Evolutionary conservation across 2,797 vertebrate species (phyloP), one percentile per base, ranked within the genome.

Genomic region (Microctenopoma steveboyesi): DNA sequence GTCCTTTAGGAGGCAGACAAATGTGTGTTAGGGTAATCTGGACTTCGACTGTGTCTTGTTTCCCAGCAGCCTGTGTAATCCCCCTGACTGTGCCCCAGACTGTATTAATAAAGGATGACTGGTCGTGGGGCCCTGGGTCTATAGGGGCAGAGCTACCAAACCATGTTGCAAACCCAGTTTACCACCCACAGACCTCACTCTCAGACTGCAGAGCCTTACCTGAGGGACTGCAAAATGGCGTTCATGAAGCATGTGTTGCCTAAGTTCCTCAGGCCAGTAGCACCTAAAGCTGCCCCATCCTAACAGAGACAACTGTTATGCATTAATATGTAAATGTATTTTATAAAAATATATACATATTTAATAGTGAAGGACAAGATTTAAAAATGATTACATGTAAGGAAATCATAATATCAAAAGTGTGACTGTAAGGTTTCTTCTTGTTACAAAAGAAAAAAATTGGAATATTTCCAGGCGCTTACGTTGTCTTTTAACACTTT

Each of bases 161-260:
- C 62, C 52, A 30, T 48, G 45, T 62, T 40, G 55, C 22, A 78
- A 39, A 76, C 27, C 30, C 69, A 75, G 45, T 60, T 46, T 50
- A 62, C 67, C 81, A 74, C 69, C 49, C 60, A 85, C 75, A 68
- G 33, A 65, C 64, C 48, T 61, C 42, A 12, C 53, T 48, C 56
- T 65, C 39, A 53, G 59, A 22, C 22, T 13, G 43, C 57, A 64
- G 22, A 74, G 37, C 50, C 84, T 91, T 94, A 99, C 98, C 98
- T 98, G 92, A 99, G 97, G 0, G 98, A 99, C 92, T 99, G 98
- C 57, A 99, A 95, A 77, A 99, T 98, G 40, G 98, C 98, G 0
- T 99, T 99, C 98, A 99, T 99, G 87, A 99, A 99, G 89, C 98
- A 99, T 0, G 98, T 99, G 88, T 99, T 99, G 58, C 98, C 98